phyloP scores from a whole-genome alignment of 2,888 invertebrate species.

The Ctenicera cuprea region DNA sequence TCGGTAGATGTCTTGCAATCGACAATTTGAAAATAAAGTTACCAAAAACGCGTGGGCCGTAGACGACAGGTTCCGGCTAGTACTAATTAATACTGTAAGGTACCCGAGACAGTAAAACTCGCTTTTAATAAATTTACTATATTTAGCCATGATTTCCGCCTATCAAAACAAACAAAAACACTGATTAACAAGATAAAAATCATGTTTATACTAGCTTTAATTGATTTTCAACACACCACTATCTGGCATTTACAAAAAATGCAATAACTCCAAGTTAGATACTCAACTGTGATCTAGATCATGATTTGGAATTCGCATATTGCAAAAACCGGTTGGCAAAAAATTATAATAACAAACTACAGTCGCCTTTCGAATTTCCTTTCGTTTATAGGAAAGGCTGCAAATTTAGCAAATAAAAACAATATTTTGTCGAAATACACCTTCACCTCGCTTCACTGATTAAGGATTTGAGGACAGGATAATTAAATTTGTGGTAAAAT shows the following conservation, averaged over 20 bases:
- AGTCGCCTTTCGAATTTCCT: constrained; percentile 24
- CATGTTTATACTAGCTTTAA: too few species aligned
- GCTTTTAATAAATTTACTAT: too few species aligned
- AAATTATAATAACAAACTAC: constrained; percentile 33
- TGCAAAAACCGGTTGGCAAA: constrained; percentile 32
- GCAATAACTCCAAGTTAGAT: constrained; percentile 32
- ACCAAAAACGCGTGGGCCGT: too few species aligned
- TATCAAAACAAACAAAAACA: too few species aligned
- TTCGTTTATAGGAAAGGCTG: constrained; percentile 15
- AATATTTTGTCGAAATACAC: not conserved
- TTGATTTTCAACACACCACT: too few species aligned
- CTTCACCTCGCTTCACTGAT: not conserved
- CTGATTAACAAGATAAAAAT: too few species aligned
- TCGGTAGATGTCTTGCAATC: too few species aligned
- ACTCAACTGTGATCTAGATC: constrained; percentile 19
- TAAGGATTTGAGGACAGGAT: not conserved
- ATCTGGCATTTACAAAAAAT: not conserved
- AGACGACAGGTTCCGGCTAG: too few species aligned
- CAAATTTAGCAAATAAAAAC: not conserved
- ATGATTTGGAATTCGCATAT: constrained; percentile 23
- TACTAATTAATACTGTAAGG: too few species aligned
- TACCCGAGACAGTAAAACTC: too few species aligned
- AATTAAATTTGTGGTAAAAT: not conserved
- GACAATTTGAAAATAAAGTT: too few species aligned
- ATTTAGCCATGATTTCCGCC: too few species aligned